These are phyloP conservation scores for Arenicola marina DNA, from an alignment of 2,888 invertebrate species.

Conservation along the genomic window DNA sequence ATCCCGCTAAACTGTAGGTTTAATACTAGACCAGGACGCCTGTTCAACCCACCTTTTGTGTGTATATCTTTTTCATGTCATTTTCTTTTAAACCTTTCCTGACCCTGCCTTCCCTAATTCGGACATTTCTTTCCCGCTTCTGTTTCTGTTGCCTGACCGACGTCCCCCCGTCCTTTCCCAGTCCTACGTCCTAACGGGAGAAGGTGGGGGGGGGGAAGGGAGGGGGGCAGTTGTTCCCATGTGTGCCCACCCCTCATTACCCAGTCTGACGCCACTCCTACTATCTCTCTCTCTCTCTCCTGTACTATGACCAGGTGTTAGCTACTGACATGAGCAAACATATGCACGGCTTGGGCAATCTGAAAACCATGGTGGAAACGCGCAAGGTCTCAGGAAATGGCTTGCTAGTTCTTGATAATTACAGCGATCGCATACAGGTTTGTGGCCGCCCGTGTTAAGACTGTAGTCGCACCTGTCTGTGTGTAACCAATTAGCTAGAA, in stretches of 20 bases:
- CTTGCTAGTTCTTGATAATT: constrained; percentile 86
- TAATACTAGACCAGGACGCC: no score
- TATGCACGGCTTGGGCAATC: constrained; percentile 93
- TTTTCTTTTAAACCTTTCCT: no score
- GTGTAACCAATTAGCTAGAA: no score
- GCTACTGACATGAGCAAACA: constrained; percentile 99
- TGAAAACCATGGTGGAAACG: constrained; percentile 98
- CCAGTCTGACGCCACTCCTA: background rate
- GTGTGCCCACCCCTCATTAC: background rate
- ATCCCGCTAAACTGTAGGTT: no score
- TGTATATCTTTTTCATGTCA: no score
- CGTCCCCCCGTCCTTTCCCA: no score
- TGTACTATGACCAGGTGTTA: constrained; percentile 70
- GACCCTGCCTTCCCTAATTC: no score
- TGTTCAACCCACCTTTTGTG: no score
- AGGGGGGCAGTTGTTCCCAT: background rate
- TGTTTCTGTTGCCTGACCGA: no score
- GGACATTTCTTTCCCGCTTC: no score
- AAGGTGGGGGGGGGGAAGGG: background rate
- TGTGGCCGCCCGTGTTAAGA: no score
- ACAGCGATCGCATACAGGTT: constrained; percentile 92
- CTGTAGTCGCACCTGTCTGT: no score
- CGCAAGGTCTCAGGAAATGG: constrained; percentile 90
- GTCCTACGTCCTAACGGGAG: background rate
- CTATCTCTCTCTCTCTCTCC: background rate